Evolutionary conservation across 1,140 invertebrate species (phyloP).

Genomic region (Hylyphantes graminicola): DNA sequence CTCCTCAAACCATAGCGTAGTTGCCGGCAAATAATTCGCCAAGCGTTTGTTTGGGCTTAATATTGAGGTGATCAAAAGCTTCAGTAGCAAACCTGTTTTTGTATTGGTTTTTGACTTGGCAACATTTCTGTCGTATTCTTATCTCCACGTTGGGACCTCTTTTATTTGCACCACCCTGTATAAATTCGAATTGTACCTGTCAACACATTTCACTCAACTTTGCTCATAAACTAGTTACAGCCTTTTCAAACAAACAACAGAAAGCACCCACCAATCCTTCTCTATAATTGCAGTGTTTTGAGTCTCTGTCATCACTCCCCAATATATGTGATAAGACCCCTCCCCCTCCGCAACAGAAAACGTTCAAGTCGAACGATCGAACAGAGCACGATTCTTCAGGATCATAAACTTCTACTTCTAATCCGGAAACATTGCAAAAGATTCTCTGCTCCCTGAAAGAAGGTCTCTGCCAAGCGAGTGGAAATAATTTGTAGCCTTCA

Average conservation of each 20-base stretch:
- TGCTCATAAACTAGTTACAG: too few relatives aligned
- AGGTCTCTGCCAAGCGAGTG: background rate
- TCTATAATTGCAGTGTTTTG: background rate
- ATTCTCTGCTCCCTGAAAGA: background rate
- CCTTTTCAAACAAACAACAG: background rate
- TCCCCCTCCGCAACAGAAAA: background rate
- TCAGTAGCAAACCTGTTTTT: too few relatives aligned
- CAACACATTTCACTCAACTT: background rate
- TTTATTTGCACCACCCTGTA: too few relatives aligned
- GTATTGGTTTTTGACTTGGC: too few relatives aligned
- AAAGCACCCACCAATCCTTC: background rate
- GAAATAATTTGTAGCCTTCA: background rate
- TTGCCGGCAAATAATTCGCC: too few relatives aligned
- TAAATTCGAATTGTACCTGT: too few relatives aligned
- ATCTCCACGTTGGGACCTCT: too few relatives aligned
- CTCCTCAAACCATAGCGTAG: too few relatives aligned
- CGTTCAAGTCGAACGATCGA: background rate
- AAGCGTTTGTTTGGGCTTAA: too few relatives aligned
- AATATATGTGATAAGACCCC: background rate
- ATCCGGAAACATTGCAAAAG: background rate
- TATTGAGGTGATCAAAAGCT: too few relatives aligned
- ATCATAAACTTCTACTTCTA: conserved; percentile 4
- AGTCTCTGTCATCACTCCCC: background rate
- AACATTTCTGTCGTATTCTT: too few relatives aligned
- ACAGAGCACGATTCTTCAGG: background rate